Base-by-base conservation (phyloP, 30 jellyfish, hydroid and myxozoan genomes). In the Aurelia aurita region DNA sequence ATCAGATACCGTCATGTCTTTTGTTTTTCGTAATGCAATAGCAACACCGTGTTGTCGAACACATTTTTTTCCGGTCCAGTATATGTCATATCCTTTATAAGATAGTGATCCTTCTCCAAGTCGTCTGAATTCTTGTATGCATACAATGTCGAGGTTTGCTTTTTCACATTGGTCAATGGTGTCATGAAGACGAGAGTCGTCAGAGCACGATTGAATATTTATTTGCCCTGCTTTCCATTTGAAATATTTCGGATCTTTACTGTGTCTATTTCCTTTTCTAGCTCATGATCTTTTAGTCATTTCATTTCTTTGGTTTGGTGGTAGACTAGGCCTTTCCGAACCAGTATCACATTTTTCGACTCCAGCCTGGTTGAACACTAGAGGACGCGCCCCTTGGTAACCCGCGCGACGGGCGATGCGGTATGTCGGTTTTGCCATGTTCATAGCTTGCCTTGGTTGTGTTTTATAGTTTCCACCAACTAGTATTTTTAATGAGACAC, bases 71-170 rank as follows among this genome's bases (percentile, higher is more conserved):
- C 61, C 61, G 61, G 12, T 49, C 61, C 61, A 49, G 18, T 49
- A 18, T 49, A 49, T 49, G 61, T 49, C 61, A 49, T 49, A 49
- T 49, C 61, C 12, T 49, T 49, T 49, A 18, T 49, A 49, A 49
- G 61, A 49, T 49, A 10, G 61, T 49, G 61, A 49, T 49, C 61
- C 61, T 49, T 18, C 61, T 49, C 61, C 12, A 49, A 49, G 61
- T 49, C 61, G 61, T 49, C 61, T 49, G 61, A 49, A 49, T 49
- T 49, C 61, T 49, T 49, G 61, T 49, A 49, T 49, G 61, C 61
- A 49, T 49, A 49, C 61, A n/a, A n/a, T n/a, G n/a, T n/a, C 61
- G 61, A 49, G 61, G 61, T 49, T 49, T 49, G 61, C 61, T n/a
- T 49, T 49, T 49, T 49, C 61, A 49, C 61, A 49, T 49, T 18